A percentile compares a stretch with the other conserved stretches of the same genome.
Conservation (phyloP, 1,140 invertebrate species). For the Leucophenga varia region DNA sequence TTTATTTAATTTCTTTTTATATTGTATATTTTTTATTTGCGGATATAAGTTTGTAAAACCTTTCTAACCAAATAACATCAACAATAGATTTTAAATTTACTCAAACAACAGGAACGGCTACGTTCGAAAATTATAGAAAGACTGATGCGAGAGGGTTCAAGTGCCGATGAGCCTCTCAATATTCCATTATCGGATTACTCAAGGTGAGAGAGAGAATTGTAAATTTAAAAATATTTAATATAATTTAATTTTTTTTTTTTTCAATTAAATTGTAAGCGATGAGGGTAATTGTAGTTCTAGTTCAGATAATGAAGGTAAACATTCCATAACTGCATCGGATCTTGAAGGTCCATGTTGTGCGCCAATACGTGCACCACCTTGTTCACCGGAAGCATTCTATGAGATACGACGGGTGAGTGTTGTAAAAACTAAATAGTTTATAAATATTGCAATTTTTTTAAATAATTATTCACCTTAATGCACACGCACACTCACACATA, state of each 20-base stretch:
- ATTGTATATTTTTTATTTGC: constrained; percentile 12
- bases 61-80: constrained; percentile 51
- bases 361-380: constrained; percentile 59
- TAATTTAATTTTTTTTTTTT: constrained; percentile 2
- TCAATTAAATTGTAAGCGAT: constrained; percentile 60
- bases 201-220: constrained; percentile 60
- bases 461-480: background rate
- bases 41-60: constrained; percentile 31
- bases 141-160: constrained; percentile 79
- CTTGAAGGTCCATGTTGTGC: constrained; percentile 55
- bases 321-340: constrained; percentile 43
- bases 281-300: constrained; percentile 76
- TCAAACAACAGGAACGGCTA: constrained; percentile 67
- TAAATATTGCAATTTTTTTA: background rate
- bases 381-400: constrained; percentile 58
- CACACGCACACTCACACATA: background rate
- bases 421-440: background rate
- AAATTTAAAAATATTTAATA: constrained; percentile 2
- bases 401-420: constrained; percentile 45
- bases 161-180: constrained; percentile 82
- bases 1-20: constrained; percentile 2
- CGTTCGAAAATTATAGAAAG: constrained; percentile 77
- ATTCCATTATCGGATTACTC: constrained; percentile 83
- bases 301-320: constrained; percentile 53
- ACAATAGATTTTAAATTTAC: constrained; percentile 55